Conservation (phyloP, 2,888 invertebrate species). For the Trissolcus brochymenae region DNA sequence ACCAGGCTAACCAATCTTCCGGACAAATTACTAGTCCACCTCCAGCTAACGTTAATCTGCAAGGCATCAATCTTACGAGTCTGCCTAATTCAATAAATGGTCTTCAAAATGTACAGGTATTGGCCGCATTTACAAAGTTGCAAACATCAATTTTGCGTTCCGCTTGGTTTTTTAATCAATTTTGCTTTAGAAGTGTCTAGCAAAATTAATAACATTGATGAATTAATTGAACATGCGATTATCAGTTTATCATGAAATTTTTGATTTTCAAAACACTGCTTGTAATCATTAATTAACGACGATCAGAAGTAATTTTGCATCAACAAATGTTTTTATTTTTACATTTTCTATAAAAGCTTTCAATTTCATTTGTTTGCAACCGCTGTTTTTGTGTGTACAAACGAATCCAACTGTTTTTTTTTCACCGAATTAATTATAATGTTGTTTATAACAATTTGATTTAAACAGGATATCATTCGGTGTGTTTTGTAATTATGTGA, state of each 20-base stretch:
- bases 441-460: too few species aligned
- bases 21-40: constrained; percentile 81
- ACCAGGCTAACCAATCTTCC: constrained; percentile 72
- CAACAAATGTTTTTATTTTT: not conserved
- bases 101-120: constrained; percentile 85
- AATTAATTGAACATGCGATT: too few species aligned
- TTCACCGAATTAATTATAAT: too few species aligned
- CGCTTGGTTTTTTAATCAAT: not conserved
- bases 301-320: not conserved
- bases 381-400: constrained; percentile 24
- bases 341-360: not conserved
- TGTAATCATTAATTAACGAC: constrained; percentile 4
- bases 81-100: constrained; percentile 82
- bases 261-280: constrained; percentile 8
- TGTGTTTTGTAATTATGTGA: not conserved
- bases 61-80: constrained; percentile 85
- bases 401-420: constrained; percentile 1
- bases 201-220: too few species aligned
- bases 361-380: constrained; percentile 9
- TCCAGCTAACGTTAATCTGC: constrained; percentile 79
- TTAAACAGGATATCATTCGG: too few species aligned
- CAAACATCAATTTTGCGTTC: not conserved
- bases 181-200: too few species aligned
- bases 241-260: too few species aligned
- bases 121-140: not conserved